Percentiles rank a stretch among this genome's conserved stretches.
Conservation (phyloP, 2,888 invertebrate species). For the Zootermopsis nevadensis region DNA sequence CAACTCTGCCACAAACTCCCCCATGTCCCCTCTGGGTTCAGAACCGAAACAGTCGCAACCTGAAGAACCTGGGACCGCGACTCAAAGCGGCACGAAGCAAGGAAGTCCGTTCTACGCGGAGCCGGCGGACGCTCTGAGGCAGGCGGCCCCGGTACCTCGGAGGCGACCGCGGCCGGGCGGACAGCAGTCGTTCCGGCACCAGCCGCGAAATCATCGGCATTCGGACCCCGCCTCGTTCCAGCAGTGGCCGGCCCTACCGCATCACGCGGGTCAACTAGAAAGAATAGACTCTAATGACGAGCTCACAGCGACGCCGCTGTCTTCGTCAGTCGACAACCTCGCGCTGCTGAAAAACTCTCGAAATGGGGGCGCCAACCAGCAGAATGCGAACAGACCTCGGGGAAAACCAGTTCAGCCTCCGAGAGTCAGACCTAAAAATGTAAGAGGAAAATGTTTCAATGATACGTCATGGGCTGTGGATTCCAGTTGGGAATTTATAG, state of each 20-base stretch:
- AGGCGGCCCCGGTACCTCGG: conserved; percentile 58
- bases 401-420: conserved; percentile 81
- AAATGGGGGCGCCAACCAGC: conserved; percentile 52
- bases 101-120: conserved; percentile 91
- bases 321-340: conserved; percentile 78
- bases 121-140: conserved; percentile 85
- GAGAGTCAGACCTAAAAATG: conserved; percentile 63
- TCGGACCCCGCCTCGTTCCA: conserved; percentile 64
- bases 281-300: conserved; percentile 62
- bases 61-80: conserved; percentile 7
- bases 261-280: conserved; percentile 60
- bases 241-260: conserved; percentile 56
- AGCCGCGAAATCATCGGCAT: conserved; percentile 61
- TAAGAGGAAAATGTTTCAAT: conserved; percentile 59
- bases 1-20: conserved; percentile 53
- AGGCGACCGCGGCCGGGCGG: conserved; percentile 58
- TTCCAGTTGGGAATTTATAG: conserved; percentile 91
- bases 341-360: conserved; percentile 61
- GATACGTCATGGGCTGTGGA: conserved; percentile 83
- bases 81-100: conserved; percentile 66
- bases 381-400: conserved; percentile 63
- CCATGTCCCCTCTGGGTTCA: conserved; percentile 52
- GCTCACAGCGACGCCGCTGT: conserved; percentile 59
- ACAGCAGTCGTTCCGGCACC: conserved; percentile 44
- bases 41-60: conserved; percentile 57